These are phyloP conservation scores for Heliconius eleuchia DNA, from an alignment of 1,140 invertebrate species.

Conservation along the genomic window DNA sequence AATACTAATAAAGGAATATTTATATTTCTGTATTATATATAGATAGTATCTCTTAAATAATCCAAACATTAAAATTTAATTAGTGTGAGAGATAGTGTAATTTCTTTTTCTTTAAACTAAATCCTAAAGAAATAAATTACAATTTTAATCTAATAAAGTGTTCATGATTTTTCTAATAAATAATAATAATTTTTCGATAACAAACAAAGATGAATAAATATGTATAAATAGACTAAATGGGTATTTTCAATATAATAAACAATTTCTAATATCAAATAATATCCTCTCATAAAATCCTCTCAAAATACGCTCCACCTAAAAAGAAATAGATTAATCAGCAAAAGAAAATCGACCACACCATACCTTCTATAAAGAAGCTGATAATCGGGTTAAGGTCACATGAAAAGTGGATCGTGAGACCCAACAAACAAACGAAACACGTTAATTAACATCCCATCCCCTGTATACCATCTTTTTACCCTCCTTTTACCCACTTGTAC, in stretches of 20 bases:
- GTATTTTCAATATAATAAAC: neutral
- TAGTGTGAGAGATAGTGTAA: no score
- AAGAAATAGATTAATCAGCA: neutral
- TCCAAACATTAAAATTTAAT: no score
- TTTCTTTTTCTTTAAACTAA: no score
- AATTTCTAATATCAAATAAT: neutral
- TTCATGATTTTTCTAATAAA: no score
- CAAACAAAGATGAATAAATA: no score
- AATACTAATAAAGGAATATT: no score
- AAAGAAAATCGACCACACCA: constrained; percentile 6
- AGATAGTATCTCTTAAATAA: no score
- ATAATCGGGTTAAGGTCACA: constrained; percentile 38
- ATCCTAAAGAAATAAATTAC: no score
- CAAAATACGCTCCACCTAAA: neutral
- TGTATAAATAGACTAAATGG: neutral
- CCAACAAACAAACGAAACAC: constrained; percentile 45
- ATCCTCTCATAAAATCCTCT: neutral
- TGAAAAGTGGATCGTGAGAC: constrained; percentile 38
- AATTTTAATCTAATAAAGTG: no score
- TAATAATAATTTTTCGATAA: no score
- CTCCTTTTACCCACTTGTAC: neutral
- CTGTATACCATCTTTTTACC: neutral
- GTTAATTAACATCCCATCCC: constrained; percentile 48
- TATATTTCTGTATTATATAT: no score
- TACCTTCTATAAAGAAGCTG: constrained; percentile 20